A percentile compares a stretch with the other conserved stretches of the same genome.
phyloP scores from a whole-genome alignment of 2,113 vertebrate species.

The Perognathus longimembris region DNA sequence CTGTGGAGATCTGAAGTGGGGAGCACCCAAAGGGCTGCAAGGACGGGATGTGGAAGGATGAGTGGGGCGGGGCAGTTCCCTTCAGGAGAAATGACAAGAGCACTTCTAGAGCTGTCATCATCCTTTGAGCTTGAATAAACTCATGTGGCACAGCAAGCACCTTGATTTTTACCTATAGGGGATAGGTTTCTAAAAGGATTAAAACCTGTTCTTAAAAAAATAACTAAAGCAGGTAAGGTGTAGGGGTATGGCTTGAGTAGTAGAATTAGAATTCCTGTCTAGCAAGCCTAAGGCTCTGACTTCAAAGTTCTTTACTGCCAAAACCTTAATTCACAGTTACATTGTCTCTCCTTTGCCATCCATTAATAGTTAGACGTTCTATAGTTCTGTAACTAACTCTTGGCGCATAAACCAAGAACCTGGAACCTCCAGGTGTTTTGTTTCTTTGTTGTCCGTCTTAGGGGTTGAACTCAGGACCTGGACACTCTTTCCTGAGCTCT shows the following conservation, averaged over 20 bases:
- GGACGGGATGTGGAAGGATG: background rate
- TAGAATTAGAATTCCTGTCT: too few species aligned
- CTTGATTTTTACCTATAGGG: constrained; percentile 14
- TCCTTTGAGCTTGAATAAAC: constrained; percentile 22
- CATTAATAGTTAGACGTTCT: constrained; percentile 18
- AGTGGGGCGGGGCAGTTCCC: background rate
- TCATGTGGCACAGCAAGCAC: background rate
- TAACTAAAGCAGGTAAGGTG: too few species aligned
- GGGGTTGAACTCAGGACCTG: too few species aligned
- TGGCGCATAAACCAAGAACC: background rate
- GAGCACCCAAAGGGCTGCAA: background rate
- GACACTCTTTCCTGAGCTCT: too few species aligned
- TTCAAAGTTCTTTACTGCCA: too few species aligned
- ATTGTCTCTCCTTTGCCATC: background rate
- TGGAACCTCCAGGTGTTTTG: background rate
- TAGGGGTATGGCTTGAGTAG: too few species aligned
- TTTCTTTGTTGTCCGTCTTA: too few species aligned
- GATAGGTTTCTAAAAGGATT: constrained; percentile 25
- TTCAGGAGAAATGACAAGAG: background rate
- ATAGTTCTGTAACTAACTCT: background rate
- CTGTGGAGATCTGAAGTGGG: background rate
- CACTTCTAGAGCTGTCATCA: background rate
- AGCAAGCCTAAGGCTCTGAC: too few species aligned
- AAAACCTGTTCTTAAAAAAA: too few species aligned
- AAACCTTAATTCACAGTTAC: background rate